Percentiles rank a stretch among this genome's conserved stretches.
phyloP scores from a whole-genome alignment of 2,113 vertebrate genomes.

The Dromiciops gliroides region DNA sequence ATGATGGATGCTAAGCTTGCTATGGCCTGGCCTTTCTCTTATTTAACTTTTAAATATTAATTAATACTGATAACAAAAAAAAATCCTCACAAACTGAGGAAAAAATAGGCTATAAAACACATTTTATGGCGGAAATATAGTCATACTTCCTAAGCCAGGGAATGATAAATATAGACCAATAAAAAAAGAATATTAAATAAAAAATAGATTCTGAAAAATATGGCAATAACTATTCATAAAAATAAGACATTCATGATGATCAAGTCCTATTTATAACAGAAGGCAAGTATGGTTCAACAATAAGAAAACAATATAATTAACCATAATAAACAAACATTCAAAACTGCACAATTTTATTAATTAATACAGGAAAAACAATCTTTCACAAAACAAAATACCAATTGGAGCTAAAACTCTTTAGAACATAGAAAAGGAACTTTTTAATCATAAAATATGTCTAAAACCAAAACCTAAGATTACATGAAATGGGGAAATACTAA shows the following conservation, averaged over 20 bases:
- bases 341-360: not conserved
- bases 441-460: not conserved
- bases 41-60: not conserved
- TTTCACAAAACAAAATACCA: not conserved
- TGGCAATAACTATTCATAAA: not conserved
- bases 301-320: not conserved
- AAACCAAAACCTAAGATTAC: not conserved
- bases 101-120: not conserved
- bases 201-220: not conserved
- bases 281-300: not conserved
- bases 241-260: not conserved
- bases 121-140: not conserved
- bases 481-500: not conserved
- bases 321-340: not conserved
- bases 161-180: not conserved
- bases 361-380: not conserved
- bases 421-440: not conserved
- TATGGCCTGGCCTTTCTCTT: not conserved
- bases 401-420: not conserved
- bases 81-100: not conserved
- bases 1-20: not conserved
- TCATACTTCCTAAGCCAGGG: not conserved
- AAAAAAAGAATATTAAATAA: not conserved
- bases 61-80: not conserved
- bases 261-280: not conserved